Evolutionary conservation across 2,888 invertebrate species (phyloP), one percentile per base, ranked within the genome.

Genomic region (Silvanus unidentatus): DNA sequence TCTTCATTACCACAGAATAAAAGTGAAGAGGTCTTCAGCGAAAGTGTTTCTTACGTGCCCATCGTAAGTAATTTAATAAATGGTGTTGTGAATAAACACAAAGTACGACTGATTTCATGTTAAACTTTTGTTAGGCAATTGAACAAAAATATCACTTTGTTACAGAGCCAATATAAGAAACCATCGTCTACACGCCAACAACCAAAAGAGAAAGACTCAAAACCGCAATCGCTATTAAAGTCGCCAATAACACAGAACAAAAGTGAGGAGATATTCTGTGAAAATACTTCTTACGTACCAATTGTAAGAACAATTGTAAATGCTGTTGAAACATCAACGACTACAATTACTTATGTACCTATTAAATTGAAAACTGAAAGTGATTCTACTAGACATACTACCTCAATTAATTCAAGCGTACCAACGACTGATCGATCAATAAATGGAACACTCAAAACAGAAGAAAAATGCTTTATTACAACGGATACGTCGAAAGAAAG

Each of bases 161-260:
- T 22, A 22, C 22, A 22, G 22, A 22, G 8, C 8, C 22, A 22
- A 22, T 22, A 3, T 5, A 22, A 8, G 8, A 22, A 22, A 8
- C 22, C 22, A 22, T 5, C 22, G 22, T 22, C 22, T 5, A 22
- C 22, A 5, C 22, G 22, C 22, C 22, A 22, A 22, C 3, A 22
- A 8, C 22, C 59, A 28, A 64, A 64, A 48, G 62, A 65, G 45
- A 66, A 65, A 47, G 63, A 62, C 39, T 47, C 52, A 39, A 57
- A 58, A 34, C 49, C 49, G 8, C 22, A 22, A 22, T 22, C 22
- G 3, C 4, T 22, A 22, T 22, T 22, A 22, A 22, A 22, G 22
- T 22, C 22, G 8, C 8, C 22, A 22, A 22, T 22, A 22, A 22
- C 3, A 5, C 22, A 22, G 8, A 22, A 3, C 4, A 22, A 22